Conservation (phyloP, 2,797 vertebrate species). For the Malurus leucopterus region DNA sequence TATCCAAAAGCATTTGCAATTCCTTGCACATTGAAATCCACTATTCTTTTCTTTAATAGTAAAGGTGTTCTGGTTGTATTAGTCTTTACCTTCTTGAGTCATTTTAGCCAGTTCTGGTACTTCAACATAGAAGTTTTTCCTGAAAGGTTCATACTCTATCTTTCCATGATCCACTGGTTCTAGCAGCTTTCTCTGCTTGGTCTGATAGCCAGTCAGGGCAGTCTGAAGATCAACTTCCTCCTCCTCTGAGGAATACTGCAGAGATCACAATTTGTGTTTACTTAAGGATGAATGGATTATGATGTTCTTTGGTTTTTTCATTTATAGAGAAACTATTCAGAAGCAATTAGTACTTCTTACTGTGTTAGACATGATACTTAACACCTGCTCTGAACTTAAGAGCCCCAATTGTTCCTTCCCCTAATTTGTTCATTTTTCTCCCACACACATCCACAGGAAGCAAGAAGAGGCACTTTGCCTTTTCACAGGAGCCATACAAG, state of each 20-base stretch:
- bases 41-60: background rate
- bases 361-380: background rate
- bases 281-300: background rate
- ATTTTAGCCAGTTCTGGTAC: slow-evolving; percentile 95
- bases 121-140: slow-evolving; percentile 98
- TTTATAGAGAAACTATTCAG: background rate
- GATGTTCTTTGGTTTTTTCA: background rate
- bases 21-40: background rate
- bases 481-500: background rate
- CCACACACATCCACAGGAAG: background rate
- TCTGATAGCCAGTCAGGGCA: slow-evolving; percentile 95
- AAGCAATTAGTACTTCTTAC: background rate
- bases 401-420: background rate
- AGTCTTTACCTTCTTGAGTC: slow-evolving; percentile 84
- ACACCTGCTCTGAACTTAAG: background rate
- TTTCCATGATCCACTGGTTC: slow-evolving; percentile 97
- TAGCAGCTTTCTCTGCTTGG: slow-evolving; percentile 94
- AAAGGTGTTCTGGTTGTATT: background rate
- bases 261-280: background rate
- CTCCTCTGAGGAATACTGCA: slow-evolving; percentile 96
- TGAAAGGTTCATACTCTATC: slow-evolving; percentile 93
- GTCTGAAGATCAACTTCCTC: slow-evolving; percentile 97
- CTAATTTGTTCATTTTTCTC: background rate
- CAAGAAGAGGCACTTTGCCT: background rate
- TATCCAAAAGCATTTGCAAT: background rate